Base-by-base conservation (phyloP, 2,888 invertebrate species). In the Candidula unifasciata region DNA sequence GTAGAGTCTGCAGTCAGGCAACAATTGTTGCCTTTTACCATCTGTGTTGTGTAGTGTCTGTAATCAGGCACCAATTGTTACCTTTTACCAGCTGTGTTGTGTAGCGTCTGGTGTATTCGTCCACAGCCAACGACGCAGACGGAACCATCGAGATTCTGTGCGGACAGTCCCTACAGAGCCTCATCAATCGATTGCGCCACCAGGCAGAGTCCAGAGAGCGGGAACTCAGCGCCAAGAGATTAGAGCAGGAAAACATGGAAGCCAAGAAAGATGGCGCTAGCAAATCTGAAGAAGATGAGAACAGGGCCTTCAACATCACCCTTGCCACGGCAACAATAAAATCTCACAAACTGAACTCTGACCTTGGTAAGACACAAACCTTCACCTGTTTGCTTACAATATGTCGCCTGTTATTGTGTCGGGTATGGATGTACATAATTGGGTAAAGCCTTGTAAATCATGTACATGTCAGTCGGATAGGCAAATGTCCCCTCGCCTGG, bases 81-180 rank as follows among this genome's bases (percentile, higher is more conserved):
- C 44, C 44, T 44, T 10, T 44, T 10, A 10, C 10, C 44, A 44
- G 5, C 5, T 44, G 44, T 6, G 5, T 44, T 44, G 10, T 44
- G 44, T 44, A 44, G 3, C 44, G 5, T 3, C 18, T 54, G 3
- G 18, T 60, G 3, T 24, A 24, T 18, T 60, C n/a, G 18, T 44
- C 33, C 10, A 30, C 87, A 91, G 91, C 90, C 0, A 88, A 88
- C 33, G 88, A 88, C 74, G 87, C 89, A 3, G 88, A 88, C 2
- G 91, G 90, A 54, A 88, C 87, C 76, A 86, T 91, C 21, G 88
- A 89, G 69, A 87, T 91, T 13, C 88, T 87, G 69, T 91, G 91
- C 83, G 90, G 90, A 0, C 88, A 88, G 37, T 88, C 89, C 21
- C 88, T 90, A 84, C 88, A 88, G 44, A 78, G 86, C n/a, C 87